phyloP scores from a whole-genome alignment of 2,888 invertebrate genomes.

The Meganola albula region DNA sequence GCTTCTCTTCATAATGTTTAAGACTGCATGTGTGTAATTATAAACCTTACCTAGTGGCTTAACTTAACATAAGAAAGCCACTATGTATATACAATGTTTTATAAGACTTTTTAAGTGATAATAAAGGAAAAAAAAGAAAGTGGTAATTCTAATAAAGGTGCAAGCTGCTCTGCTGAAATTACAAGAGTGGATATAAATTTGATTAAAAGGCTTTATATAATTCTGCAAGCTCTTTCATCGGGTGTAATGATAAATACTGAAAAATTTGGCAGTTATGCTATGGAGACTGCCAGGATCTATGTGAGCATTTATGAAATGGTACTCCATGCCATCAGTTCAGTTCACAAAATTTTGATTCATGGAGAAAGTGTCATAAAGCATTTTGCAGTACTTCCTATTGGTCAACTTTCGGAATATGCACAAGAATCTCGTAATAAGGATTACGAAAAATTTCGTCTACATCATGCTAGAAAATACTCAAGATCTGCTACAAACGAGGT shows the following conservation, averaged over 20 bases:
- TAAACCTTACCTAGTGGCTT: too few relatives aligned
- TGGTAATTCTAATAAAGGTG: constrained; percentile 4
- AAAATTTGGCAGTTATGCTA: constrained; percentile 8
- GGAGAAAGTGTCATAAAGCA: constrained; percentile 2
- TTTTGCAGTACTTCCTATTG: constrained; percentile 3
- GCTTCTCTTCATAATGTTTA: too few relatives aligned
- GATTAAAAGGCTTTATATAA: constrained; percentile 5
- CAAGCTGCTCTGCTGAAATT: constrained; percentile 13
- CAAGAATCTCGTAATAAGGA: constrained; percentile 9
- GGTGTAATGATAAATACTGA: background rate
- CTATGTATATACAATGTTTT: too few relatives aligned
- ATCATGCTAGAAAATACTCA: constrained; percentile 9
- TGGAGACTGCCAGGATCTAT: constrained; percentile 7
- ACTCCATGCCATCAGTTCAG: constrained; percentile 7
- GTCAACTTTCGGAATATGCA: constrained; percentile 8
- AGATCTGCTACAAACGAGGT: constrained; percentile 7
- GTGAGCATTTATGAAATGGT: constrained; percentile 5
- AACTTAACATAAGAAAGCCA: too few relatives aligned
- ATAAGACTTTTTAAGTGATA: too few relatives aligned
- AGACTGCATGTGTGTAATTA: too few relatives aligned
- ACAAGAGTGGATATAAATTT: constrained; percentile 9
- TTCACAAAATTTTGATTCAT: constrained; percentile 8
- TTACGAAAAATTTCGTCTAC: constrained; percentile 4
- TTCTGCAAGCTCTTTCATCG: constrained; percentile 10
- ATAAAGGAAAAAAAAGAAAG: too few relatives aligned